These are phyloP conservation scores for Dascyllus trimaculatus DNA, from an alignment of 2,113 vertebrate species.

Conservation along the genomic window DNA sequence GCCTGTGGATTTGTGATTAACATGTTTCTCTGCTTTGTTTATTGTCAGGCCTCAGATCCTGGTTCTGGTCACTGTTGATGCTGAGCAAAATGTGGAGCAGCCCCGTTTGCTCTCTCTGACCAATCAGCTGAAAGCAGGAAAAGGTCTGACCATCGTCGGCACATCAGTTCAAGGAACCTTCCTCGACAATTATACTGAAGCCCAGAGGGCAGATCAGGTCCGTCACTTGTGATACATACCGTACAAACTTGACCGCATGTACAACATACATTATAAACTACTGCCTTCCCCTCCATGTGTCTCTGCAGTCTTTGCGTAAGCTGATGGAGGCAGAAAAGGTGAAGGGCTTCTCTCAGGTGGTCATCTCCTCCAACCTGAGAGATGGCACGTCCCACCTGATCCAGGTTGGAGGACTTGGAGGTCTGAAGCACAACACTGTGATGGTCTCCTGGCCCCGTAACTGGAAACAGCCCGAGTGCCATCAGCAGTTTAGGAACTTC, in stretches of 20 bases:
- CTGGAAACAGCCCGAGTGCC: conserved; percentile 94
- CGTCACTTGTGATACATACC: background rate
- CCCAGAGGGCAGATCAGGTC: conserved; percentile 95
- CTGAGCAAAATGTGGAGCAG: conserved; percentile 95
- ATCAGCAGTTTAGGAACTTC: conserved; percentile 94
- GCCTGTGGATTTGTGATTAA: background rate
- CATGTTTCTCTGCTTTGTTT: background rate
- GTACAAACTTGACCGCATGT: no score
- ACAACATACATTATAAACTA: no score
- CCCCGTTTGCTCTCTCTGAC: conserved; percentile 95
- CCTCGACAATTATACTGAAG: conserved; percentile 91
- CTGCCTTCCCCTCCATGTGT: background rate
- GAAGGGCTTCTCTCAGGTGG: conserved; percentile 97
- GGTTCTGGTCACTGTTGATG: conserved; percentile 92
- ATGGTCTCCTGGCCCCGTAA: conserved; percentile 95
- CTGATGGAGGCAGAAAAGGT: conserved; percentile 97
- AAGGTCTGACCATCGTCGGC: conserved; percentile 97
- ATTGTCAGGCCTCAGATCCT: conserved; percentile 92
- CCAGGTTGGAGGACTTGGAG: conserved; percentile 95
- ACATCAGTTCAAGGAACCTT: conserved; percentile 94
- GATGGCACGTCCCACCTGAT: conserved; percentile 96
- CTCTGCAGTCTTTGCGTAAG: conserved; percentile 90
- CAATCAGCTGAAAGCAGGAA: conserved; percentile 96
- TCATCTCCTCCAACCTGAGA: conserved; percentile 94
- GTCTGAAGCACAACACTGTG: conserved; percentile 96